These are phyloP conservation scores for Rhagologus leucostigma DNA, from an alignment of 2,113 vertebrate species.

Conservation along the genomic window DNA sequence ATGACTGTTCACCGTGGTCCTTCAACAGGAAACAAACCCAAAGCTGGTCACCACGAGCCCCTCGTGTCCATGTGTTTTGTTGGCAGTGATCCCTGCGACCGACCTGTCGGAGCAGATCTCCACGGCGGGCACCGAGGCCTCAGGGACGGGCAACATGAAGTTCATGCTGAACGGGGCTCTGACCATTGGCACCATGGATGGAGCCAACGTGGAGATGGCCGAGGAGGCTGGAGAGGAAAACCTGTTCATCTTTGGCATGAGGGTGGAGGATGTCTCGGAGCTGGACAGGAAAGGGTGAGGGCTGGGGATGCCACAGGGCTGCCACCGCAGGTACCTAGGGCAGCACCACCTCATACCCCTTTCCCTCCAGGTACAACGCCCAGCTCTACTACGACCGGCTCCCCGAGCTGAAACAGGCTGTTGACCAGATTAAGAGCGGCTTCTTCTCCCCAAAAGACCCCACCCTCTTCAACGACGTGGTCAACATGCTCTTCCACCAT, in stretches of 20 bases:
- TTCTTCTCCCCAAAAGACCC: constrained; percentile 89
- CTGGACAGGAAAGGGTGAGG: constrained; percentile 87
- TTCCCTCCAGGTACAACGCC: constrained; percentile 81
- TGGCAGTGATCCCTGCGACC: constrained; percentile 91
- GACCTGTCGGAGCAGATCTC: constrained; percentile 98
- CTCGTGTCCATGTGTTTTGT: neutral
- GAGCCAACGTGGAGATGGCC: constrained; percentile 97
- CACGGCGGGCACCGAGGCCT: constrained; percentile 93
- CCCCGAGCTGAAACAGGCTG: constrained; percentile 84
- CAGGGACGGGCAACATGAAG: constrained; percentile 97
- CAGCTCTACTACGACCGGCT: constrained; percentile 83
- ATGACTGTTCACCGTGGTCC: accelerated
- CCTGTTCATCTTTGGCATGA: constrained; percentile 97
- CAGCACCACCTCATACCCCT: neutral
- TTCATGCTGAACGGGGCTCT: constrained; percentile 98
- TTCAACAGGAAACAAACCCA: neutral
- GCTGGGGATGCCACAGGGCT: neutral
- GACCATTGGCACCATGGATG: constrained; percentile 98
- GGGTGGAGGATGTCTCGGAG: constrained; percentile 84
- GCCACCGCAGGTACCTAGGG: neutral
- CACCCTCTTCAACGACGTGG: constrained; percentile 85
- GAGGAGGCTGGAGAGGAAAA: constrained; percentile 95
- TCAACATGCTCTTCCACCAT: constrained; percentile 90
- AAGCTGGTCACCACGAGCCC: neutral
- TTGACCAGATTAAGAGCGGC: constrained; percentile 89